Base-by-base conservation (phyloP, 2,113 vertebrate species). In the Lipophrys pholis region DNA sequence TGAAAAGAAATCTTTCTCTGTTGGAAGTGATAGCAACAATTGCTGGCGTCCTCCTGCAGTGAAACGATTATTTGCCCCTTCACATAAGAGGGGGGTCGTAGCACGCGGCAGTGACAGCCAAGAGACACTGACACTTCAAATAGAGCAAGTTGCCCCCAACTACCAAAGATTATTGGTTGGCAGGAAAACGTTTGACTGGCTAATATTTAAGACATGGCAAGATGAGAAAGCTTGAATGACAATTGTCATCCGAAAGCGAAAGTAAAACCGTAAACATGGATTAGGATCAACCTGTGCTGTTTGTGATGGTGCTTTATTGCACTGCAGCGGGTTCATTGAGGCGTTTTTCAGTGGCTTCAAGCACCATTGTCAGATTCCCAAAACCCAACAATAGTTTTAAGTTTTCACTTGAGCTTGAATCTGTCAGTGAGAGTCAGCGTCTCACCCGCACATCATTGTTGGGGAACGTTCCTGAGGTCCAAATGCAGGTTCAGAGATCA, bases 1-100 rank as follows among this genome's bases (percentile, higher is more conserved):
- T 45, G 54, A 70, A 70, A 16, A 50, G n/a, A 71, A 69, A 39
- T 64, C 5, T 46, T 50, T 74, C 9, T 35, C 60, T 66, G 51
- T 40, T 76, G 67, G 62, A 52, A 55, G 61, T 71, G 43, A 71
- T 69, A 58, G 72, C 43, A 64, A 51, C 30, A 59, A 49, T 46
- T 73, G 56, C 59, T 75, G 36, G 49, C 51, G 74, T 80, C 39
- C 54, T 61, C 36, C 55, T 53, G 17, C 36, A 64, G 65, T 63
- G 56, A 14, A 68, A 30, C 65, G 57, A 64, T 35, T 74, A 67
- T 67, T 36, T 40, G 56, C 42, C n/a, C 40, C 70, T 63, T 65
- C 56, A 73, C 66, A 53, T 65, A 59, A 68, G 79, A 48, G 43
- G 21, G 62, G 54, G 76, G 70, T 72, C 41, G 30, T 51, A 17